These are phyloP conservation scores for Alfaro cultratus DNA, from an alignment of 2,797 vertebrate species.

Conservation along the genomic window DNA sequence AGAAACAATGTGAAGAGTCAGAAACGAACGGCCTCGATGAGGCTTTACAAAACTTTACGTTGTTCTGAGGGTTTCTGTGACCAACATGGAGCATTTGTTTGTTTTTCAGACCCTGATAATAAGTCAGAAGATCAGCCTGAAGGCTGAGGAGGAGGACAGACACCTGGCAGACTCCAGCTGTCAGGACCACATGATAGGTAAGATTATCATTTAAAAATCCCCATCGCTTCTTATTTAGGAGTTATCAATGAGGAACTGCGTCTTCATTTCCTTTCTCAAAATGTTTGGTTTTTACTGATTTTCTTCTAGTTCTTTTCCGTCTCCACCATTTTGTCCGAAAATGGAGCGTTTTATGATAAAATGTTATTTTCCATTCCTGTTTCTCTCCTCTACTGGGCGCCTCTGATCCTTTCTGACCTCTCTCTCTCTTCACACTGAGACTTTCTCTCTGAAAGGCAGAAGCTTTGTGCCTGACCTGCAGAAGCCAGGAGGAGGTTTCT, in stretches of 20 bases:
- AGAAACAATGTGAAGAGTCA: slow-evolving; percentile 20
- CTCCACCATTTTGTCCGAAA: neutral
- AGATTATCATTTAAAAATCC: slow-evolving; percentile 19
- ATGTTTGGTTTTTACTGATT: neutral
- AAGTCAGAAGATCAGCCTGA: slow-evolving; percentile 78
- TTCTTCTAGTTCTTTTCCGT: neutral
- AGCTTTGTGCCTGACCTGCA: neutral
- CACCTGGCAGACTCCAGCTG: slow-evolving; percentile 77
- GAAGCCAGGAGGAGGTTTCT: neutral
- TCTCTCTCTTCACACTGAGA: neutral
- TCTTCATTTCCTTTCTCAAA: neutral
- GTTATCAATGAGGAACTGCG: neutral
- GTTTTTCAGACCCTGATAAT: slow-evolving; percentile 79
- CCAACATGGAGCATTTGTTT: slow-evolving; percentile 15
- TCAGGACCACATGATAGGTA: slow-evolving; percentile 90
- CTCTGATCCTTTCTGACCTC: neutral
- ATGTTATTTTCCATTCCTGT: neutral
- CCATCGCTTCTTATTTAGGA: neutral
- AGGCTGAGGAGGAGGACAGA: slow-evolving; percentile 81
- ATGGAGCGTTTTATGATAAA: neutral
- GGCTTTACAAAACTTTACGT: neutral
- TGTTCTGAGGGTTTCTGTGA: neutral
- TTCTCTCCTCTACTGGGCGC: neutral
- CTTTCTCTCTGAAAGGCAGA: neutral
- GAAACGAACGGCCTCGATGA: too few species aligned